phyloP scores from a whole-genome alignment of 1,140 invertebrate genomes.

The Uloborus diversus region DNA sequence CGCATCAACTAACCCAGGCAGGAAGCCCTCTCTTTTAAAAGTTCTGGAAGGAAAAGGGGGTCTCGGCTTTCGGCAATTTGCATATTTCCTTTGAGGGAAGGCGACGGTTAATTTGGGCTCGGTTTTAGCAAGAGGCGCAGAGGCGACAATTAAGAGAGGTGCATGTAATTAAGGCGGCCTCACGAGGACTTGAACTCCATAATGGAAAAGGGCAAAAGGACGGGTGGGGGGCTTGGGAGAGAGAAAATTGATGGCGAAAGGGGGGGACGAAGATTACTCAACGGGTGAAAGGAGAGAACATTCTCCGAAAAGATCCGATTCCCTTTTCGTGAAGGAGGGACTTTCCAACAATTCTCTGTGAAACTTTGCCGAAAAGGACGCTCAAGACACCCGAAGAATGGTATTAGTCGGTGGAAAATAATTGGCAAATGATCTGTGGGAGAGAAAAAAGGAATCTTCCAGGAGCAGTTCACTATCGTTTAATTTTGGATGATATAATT shows the following conservation, averaged over 20 bases:
- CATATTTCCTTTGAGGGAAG: slow-evolving; percentile 51
- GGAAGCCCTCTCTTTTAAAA: slow-evolving; percentile 35
- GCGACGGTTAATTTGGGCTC: slow-evolving; percentile 46
- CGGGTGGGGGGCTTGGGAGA: neutral
- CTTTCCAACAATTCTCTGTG: neutral
- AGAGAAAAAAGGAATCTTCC: too few relatives aligned
- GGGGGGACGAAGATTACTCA: slow-evolving; percentile 39
- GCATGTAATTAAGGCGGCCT: slow-evolving; percentile 46
- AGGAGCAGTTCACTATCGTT: too few relatives aligned
- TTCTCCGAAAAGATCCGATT: slow-evolving; percentile 27
- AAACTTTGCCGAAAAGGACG: too few relatives aligned
- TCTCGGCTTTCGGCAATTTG: slow-evolving; percentile 46
- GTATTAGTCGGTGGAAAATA: too few relatives aligned
- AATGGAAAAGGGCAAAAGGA: slow-evolving; percentile 42
- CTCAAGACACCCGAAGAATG: too few relatives aligned
- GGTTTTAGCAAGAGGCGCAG: slow-evolving; percentile 40
- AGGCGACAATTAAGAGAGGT: slow-evolving; percentile 46
- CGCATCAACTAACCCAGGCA: slow-evolving; percentile 18
- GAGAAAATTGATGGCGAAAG: slow-evolving; percentile 5
- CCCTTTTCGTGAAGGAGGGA: slow-evolving; percentile 21
- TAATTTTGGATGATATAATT: too few relatives aligned
- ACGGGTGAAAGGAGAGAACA: slow-evolving; percentile 42
- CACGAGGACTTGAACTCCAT: slow-evolving; percentile 11
- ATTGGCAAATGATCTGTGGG: too few relatives aligned
- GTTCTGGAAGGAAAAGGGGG: slow-evolving; percentile 13